Evolutionary conservation across 2,797 vertebrate genomes (phyloP).

Genomic region (Poeciliopsis presidionis): DNA sequence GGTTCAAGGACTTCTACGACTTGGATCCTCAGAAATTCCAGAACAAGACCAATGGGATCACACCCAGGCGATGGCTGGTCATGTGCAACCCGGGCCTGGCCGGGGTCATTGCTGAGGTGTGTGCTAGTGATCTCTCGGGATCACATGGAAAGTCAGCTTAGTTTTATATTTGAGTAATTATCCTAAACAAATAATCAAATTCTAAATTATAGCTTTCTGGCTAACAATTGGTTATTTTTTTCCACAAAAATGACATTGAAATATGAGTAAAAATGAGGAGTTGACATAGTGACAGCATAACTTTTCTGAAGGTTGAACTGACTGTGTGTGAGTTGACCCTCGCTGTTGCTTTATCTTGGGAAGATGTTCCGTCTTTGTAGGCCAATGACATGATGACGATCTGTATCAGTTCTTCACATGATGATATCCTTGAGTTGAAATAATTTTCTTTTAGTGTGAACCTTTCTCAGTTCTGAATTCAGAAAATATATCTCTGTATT

Average conservation of each 20-base stretch:
- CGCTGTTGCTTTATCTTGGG: neutral
- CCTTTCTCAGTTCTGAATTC: neutral
- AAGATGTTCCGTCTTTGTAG: neutral
- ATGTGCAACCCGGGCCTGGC: conserved; percentile 91
- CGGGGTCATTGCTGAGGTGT: conserved; percentile 89
- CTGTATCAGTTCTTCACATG: neutral
- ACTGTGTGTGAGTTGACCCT: neutral
- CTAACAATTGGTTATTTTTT: neutral
- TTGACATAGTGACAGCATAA: neutral
- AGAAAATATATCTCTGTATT: neutral
- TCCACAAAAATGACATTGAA: neutral
- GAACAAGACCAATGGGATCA: conserved; percentile 94
- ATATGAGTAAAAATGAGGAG: neutral
- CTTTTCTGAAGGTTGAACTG: neutral
- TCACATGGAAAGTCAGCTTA: neutral
- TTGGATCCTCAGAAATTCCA: conserved; percentile 89
- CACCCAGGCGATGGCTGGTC: conserved; percentile 89
- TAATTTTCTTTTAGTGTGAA: neutral
- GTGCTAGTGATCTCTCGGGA: neutral
- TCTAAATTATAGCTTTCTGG: neutral
- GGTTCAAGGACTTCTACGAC: conserved; percentile 83
- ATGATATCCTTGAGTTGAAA: neutral
- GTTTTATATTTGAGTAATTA: neutral
- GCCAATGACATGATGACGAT: neutral
- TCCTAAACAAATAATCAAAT: neutral